Percentiles rank a stretch among this genome's conserved stretches.
Conservation (phyloP, 2,888 invertebrate species). For the Mesorhabditis belari region DNA sequence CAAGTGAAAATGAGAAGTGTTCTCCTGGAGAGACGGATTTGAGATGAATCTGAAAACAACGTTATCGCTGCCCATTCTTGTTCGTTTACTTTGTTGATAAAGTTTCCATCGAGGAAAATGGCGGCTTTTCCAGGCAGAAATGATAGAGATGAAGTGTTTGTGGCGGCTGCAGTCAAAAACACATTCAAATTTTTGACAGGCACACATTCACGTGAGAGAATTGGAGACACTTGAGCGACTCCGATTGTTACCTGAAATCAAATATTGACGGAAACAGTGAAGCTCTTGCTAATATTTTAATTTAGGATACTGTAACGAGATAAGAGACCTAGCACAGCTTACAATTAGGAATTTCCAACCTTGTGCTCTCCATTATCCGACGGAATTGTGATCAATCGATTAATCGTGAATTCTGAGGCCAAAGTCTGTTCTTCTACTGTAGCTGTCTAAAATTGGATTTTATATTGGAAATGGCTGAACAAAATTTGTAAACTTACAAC, state of each 20-base stretch:
- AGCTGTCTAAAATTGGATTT: slow-evolving; percentile 10
- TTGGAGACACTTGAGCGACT: slow-evolving; percentile 51
- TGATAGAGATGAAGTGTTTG: slow-evolving; percentile 36
- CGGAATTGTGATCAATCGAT: slow-evolving; percentile 50
- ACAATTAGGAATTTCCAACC: no score
- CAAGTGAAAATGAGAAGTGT: slow-evolving; percentile 54
- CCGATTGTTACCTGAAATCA: slow-evolving; percentile 51
- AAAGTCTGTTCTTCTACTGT: slow-evolving; percentile 38
- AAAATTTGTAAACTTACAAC: no score
- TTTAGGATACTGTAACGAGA: no score
- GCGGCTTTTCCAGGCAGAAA: slow-evolving; percentile 36
- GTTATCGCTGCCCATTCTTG: background rate
- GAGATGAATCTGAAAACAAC: slow-evolving; percentile 25
- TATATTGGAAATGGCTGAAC: no score
- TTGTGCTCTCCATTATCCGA: slow-evolving; percentile 52
- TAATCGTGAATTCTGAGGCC: slow-evolving; percentile 52
- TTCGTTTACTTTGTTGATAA: slow-evolving; percentile 39
- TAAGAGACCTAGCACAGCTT: no score
- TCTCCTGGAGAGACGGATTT: slow-evolving; percentile 54
- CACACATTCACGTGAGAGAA: slow-evolving; percentile 51
- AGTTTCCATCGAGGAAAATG: slow-evolving; percentile 39
- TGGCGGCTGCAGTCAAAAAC: slow-evolving; percentile 34
- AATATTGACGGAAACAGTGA: no score
- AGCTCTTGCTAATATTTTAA: no score
- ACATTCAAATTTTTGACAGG: slow-evolving; percentile 47